Conservation (phyloP, 2,888 invertebrate species). For the Drosophila testacea region DNA sequence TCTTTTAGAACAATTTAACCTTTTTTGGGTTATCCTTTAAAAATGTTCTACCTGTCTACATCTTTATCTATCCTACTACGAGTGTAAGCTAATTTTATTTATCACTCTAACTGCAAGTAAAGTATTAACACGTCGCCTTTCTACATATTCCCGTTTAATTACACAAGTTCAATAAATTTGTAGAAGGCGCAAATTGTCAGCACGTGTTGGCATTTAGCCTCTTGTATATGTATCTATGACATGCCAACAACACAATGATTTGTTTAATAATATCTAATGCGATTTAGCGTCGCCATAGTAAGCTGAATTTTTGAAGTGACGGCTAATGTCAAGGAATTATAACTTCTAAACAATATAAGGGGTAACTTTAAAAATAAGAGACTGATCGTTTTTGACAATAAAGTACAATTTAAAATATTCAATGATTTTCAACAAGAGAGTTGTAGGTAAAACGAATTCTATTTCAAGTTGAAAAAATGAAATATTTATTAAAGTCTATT, state of each 20-base stretch:
- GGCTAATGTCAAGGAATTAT: neutral
- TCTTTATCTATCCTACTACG: too few relatives aligned
- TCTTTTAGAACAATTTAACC: too few relatives aligned
- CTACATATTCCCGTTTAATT: neutral
- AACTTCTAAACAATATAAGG: neutral
- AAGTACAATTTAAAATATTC: too few relatives aligned
- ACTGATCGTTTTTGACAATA: neutral
- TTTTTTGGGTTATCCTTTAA: too few relatives aligned
- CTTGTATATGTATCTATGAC: constrained; percentile 11
- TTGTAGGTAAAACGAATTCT: neutral
- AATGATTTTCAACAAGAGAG: neutral
- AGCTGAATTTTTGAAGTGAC: constrained; percentile 2
- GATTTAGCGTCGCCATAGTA: constrained; percentile 31
- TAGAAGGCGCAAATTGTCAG: neutral
- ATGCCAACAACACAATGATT: neutral
- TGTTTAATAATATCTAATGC: constrained; percentile 9
- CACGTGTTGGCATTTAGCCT: constrained; percentile 18
- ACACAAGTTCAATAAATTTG: constrained; percentile 2
- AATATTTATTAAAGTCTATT: neutral
- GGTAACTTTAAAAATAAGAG: neutral
- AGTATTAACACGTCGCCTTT: neutral
- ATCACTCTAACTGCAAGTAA: neutral
- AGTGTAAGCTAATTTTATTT: too few relatives aligned
- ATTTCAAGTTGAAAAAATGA: neutral
- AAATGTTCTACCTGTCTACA: too few relatives aligned